Evolutionary conservation across 2,113 vertebrate species (phyloP).

Genomic region (Pituophis catenifer): DNA sequence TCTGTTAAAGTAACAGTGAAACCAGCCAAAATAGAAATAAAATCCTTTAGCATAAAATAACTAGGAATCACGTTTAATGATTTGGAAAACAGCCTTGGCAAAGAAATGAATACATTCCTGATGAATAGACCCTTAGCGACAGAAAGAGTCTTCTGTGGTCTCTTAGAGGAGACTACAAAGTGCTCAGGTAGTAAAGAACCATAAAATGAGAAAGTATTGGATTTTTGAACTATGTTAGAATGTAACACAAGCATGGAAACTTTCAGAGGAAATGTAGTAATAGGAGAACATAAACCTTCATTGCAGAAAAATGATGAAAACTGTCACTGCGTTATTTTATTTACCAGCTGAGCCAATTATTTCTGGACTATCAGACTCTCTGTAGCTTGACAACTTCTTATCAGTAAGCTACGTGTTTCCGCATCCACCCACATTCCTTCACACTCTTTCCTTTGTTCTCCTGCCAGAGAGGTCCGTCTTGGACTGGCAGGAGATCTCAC

Average conservation of each 20-base stretch:
- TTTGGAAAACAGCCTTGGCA: background rate
- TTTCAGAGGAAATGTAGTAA: constrained; percentile 1
- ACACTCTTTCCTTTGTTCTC: no score
- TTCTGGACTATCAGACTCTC: no score
- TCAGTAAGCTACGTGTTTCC: no score
- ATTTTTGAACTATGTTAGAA: background rate
- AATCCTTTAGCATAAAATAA: background rate
- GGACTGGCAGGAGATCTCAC: no score
- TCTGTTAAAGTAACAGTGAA: background rate
- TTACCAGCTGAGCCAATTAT: no score
- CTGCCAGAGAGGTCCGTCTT: no score
- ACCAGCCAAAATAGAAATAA: background rate
- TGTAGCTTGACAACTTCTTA: no score
- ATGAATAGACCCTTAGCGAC: constrained; percentile 14
- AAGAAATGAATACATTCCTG: constrained; percentile 11
- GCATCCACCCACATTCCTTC: no score
- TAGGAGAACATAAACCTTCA: constrained; percentile 1
- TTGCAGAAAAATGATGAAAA: background rate
- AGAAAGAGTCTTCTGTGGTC: background rate
- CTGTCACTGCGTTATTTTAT: no score
- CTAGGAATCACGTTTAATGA: background rate
- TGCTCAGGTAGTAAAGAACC: constrained; percentile 7
- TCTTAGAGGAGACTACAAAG: background rate
- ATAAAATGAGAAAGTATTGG: background rate
- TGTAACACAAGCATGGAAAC: background rate